Percentiles rank a stretch among this genome's conserved stretches.
Evolutionary conservation across 1,140 invertebrate species (phyloP).

Genomic region (Paraescarpia echinospica): DNA sequence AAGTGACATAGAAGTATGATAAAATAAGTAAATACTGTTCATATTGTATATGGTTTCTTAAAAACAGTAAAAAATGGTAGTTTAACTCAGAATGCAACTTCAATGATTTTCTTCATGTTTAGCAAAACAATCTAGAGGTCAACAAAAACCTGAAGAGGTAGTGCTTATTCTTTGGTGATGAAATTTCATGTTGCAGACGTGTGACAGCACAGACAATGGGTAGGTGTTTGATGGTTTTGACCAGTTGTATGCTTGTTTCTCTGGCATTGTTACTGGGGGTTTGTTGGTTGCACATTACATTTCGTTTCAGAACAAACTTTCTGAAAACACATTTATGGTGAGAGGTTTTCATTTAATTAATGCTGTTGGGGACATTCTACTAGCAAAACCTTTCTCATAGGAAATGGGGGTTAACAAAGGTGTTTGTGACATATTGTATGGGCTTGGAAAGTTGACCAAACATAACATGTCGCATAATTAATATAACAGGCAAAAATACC

Average conservation of each 20-base stretch:
- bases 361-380: not conserved
- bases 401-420: not conserved
- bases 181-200: not conserved
- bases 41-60: no score
- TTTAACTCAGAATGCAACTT: no score
- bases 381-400: not conserved
- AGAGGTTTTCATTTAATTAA: not conserved
- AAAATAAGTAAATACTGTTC: no score
- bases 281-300: not conserved
- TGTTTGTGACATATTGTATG: not conserved
- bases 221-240: not conserved
- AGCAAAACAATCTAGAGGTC: no score
- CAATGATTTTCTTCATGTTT: no score
- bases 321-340: not conserved
- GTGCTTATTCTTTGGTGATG: not conserved
- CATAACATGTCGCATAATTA: no score
- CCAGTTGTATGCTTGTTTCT: not conserved
- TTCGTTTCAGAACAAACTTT: not conserved
- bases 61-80: no score
- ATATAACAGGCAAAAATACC: no score
- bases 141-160: not conserved
- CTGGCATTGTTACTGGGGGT: not conserved
- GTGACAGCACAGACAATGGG: not conserved
- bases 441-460: no score
- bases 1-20: no score